phyloP scores from a whole-genome alignment of 2,113 vertebrate genomes.

The Urocynchramus pylzowi region DNA sequence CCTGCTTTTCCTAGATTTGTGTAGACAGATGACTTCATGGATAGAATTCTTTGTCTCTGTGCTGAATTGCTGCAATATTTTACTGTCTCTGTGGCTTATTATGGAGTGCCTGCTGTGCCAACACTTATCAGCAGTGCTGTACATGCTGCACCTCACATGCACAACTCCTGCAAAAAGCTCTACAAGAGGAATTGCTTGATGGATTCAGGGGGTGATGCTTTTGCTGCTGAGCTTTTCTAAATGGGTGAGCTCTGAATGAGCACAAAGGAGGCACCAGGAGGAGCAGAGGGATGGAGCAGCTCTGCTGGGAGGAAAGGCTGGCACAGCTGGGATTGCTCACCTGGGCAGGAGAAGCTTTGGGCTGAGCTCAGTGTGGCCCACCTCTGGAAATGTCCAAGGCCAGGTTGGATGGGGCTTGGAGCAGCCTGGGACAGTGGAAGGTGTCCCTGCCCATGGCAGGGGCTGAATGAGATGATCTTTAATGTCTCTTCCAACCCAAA shows the following conservation, averaged over 20 bases:
- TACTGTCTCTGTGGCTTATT: not conserved
- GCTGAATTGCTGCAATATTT: not conserved
- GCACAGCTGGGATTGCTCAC: not conserved
- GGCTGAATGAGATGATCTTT: fast-evolving
- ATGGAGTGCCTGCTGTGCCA: not conserved
- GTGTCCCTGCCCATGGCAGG: not conserved
- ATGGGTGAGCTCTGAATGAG: not conserved
- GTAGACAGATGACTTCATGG: conserved; percentile 7
- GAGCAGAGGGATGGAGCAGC: not conserved
- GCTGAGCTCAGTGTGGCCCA: fast-evolving
- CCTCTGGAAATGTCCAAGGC: not conserved
- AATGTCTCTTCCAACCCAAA: not conserved
- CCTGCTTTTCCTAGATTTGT: conserved; percentile 16
- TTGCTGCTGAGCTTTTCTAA: not conserved
- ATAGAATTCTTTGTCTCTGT: not conserved
- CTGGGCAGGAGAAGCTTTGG: not conserved
- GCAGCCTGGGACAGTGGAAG: not conserved
- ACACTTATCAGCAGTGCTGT: not conserved
- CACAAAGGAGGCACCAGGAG: not conserved
- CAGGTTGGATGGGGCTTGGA: not conserved
- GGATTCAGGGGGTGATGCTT: not conserved
- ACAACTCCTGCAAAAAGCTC: not conserved
- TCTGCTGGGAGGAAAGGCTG: not conserved
- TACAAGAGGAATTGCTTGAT: not conserved
- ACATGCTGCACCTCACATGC: not conserved